A percentile compares a stretch with the other conserved stretches of the same genome.
Conservation (phyloP, 2,888 invertebrate species). For the Apomyelois bistriatella region DNA sequence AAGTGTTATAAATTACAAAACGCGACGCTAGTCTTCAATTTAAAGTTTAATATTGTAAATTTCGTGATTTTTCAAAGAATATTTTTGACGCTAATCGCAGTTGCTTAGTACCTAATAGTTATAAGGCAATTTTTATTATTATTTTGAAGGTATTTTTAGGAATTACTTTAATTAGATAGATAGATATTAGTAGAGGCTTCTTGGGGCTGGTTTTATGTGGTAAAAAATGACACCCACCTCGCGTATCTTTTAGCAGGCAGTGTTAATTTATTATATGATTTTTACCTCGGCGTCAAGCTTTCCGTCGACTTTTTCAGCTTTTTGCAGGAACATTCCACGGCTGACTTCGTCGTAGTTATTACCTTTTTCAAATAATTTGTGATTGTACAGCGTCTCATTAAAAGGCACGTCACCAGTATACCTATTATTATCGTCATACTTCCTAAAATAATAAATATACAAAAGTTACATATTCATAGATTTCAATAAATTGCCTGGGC, state of each 20-base stretch:
- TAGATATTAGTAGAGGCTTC: no score
- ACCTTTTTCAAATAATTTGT: constrained; percentile 46
- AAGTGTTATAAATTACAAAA: background rate
- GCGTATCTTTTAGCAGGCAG: no score
- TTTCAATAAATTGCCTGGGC: no score
- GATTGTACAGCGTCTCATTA: constrained; percentile 50
- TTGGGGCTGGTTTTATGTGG: no score
- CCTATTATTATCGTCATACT: constrained; percentile 48
- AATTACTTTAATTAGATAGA: no score
- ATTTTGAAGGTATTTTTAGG: no score
- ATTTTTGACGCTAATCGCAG: no score
- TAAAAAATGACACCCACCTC: no score
- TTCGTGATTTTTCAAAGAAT: background rate
- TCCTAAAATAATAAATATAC: constrained; percentile 34
- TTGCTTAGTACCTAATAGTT: no score
- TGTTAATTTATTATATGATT: background rate
- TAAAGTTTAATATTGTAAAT: background rate
- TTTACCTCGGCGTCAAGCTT: constrained; percentile 57
- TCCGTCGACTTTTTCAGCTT: constrained; percentile 52
- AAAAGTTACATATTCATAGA: background rate
- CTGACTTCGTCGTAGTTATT: constrained; percentile 55
- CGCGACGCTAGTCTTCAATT: background rate
- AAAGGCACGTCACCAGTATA: constrained; percentile 47
- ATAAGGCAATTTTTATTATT: no score
- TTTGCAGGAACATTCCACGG: constrained; percentile 55